A percentile compares a stretch with the other conserved stretches of the same genome.
Evolutionary conservation across 2,888 invertebrate genomes (phyloP).

Genomic region (Amphipoea oculea): DNA sequence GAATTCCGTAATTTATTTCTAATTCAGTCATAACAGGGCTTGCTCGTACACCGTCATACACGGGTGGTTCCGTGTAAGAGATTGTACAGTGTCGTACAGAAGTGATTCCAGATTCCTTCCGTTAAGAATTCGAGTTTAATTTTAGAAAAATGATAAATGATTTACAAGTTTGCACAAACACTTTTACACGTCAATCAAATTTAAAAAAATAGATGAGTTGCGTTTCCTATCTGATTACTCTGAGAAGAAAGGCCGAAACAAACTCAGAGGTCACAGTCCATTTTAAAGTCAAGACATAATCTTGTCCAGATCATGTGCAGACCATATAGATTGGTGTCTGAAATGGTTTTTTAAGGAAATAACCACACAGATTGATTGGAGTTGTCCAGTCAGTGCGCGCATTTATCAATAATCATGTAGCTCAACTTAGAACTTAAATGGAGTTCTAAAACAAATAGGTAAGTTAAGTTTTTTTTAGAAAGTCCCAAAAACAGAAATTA

Average conservation of each 20-base stretch:
- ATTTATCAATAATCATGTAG: neutral
- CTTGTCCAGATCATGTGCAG: neutral
- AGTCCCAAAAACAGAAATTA: neutral
- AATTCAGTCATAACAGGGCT: slow-evolving; percentile 46
- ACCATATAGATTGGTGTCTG: neutral
- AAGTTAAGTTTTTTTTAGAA: neutral
- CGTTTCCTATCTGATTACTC: neutral
- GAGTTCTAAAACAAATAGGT: neutral
- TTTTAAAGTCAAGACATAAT: neutral
- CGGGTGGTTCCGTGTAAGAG: slow-evolving; percentile 19
- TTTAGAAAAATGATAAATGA: neutral
- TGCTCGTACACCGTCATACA: slow-evolving; percentile 34
- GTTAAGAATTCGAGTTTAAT: neutral
- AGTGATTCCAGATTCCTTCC: neutral
- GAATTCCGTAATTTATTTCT: slow-evolving; percentile 55
- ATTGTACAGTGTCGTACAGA: slow-evolving; percentile 7
- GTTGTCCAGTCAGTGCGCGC: neutral
- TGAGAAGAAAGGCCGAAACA: neutral
- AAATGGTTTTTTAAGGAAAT: neutral
- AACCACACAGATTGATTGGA: neutral
- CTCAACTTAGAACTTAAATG: neutral
- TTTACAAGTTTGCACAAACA: neutral
- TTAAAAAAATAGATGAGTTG: neutral
- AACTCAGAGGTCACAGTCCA: neutral
- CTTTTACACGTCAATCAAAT: neutral